A percentile compares a stretch with the other conserved stretches of the same genome.
These are phyloP conservation scores for Hycleus phaleratus DNA, from an alignment of 1,140 invertebrate species.

Conservation along the genomic window DNA sequence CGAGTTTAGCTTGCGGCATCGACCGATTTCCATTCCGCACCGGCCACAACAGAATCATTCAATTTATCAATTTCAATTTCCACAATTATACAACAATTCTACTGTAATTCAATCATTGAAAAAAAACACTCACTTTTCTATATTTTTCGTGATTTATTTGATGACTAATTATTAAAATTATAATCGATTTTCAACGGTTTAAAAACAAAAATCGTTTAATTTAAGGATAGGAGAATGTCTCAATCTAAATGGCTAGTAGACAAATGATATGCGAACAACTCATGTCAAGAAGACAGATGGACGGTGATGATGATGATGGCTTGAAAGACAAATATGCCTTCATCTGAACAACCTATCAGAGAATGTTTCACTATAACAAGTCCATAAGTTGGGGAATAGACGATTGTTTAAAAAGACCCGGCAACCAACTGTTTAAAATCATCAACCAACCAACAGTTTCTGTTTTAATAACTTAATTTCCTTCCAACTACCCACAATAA, in stretches of 20 bases:
- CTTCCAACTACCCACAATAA: too few species aligned
- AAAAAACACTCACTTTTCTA: too few species aligned
- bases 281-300: conserved; percentile 9
- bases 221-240: conserved; percentile 1
- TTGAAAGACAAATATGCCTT: conserved; percentile 10
- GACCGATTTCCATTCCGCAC: conserved; percentile 15
- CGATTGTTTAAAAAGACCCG: too few species aligned
- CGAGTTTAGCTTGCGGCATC: conserved; percentile 2
- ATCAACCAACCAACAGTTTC: too few species aligned
- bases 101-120: neutral
- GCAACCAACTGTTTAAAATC: too few species aligned
- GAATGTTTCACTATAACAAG: neutral
- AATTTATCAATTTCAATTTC: conserved; percentile 32
- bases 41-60: conserved; percentile 14
- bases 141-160: too few species aligned
- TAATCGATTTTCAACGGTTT: neutral
- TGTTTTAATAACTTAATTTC: too few species aligned
- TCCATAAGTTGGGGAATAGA: too few species aligned
- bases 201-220: neutral
- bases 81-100: conserved; percentile 20
- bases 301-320: neutral
- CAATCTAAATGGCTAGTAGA: conserved; percentile 2
- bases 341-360: conserved; percentile 2
- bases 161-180: too few species aligned
- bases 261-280: conserved; percentile 15